Conservation (phyloP, 2,888 invertebrate species). For the Xanthia icteritia region DNA sequence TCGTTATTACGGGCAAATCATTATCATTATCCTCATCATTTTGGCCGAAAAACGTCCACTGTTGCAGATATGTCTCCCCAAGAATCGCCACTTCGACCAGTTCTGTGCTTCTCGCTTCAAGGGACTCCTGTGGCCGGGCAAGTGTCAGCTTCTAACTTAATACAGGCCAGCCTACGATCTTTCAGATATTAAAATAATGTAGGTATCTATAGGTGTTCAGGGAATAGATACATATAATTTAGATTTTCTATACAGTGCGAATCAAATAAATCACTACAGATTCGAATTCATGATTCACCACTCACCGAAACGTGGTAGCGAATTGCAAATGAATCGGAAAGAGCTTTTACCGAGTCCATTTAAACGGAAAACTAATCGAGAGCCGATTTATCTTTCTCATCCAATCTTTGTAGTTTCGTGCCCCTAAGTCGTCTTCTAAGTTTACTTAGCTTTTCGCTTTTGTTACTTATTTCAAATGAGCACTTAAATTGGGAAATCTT, state of each 20-base stretch:
- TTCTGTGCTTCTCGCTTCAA: too few species aligned
- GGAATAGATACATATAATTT: background rate
- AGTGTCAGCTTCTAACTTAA: too few species aligned
- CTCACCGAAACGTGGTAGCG: constrained; percentile 15
- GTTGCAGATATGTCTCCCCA: too few species aligned
- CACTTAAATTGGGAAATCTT: background rate
- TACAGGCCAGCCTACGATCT: background rate
- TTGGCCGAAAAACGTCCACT: too few species aligned
- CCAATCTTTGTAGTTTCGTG: constrained; percentile 45
- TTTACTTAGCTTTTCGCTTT: constrained; percentile 19
- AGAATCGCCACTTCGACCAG: too few species aligned
- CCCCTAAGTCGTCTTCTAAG: background rate
- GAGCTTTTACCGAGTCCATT: constrained; percentile 53
- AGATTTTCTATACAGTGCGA: background rate
- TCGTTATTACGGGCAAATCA: background rate
- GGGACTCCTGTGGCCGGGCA: background rate
- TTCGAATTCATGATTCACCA: constrained; percentile 23
- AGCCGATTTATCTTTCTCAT: constrained; percentile 47
- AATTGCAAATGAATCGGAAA: constrained; percentile 61
- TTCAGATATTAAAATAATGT: background rate
- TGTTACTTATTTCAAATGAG: background rate
- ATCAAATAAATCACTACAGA: constrained; percentile 26
- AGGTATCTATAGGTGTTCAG: background rate
- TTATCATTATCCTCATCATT: too few species aligned
- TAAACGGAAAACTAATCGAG: constrained; percentile 59